Percentiles rank a stretch among this genome's conserved stretches.
These are phyloP conservation scores for Drosophila limbata DNA, from an alignment of 2,888 invertebrate genomes.

Conservation along the genomic window DNA sequence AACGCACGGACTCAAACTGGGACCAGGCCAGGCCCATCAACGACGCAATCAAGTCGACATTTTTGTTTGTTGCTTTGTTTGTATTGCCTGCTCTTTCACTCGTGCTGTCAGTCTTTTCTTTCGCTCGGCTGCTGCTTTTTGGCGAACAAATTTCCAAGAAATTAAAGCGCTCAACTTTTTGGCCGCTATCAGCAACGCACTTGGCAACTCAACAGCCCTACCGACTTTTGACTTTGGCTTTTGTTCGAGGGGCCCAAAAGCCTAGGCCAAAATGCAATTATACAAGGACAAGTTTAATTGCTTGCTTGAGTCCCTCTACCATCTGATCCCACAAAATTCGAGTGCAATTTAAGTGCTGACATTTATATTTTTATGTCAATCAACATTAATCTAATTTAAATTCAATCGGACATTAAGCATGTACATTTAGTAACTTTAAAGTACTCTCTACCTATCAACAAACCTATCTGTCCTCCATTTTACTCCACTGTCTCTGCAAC, in stretches of 20 bases:
- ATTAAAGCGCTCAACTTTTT: constrained; percentile 77
- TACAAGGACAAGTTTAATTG: constrained; percentile 84
- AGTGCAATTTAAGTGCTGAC: constrained; percentile 54
- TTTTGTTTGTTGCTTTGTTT: constrained; percentile 78
- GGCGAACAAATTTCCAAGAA: constrained; percentile 78
- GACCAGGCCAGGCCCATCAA: constrained; percentile 56
- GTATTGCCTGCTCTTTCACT: constrained; percentile 37
- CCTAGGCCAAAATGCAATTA: constrained; percentile 82
- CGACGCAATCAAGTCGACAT: constrained; percentile 79
- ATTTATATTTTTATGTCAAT: constrained; percentile 45
- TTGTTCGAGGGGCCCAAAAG: constrained; percentile 39
- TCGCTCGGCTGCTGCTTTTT: constrained; percentile 18
- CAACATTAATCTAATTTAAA: constrained; percentile 61
- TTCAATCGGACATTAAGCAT: constrained; percentile 63
- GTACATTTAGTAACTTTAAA: neutral
- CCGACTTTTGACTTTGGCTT: constrained; percentile 69
- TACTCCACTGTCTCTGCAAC: constrained; percentile 15
- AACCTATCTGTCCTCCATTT: neutral
- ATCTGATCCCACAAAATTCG: constrained; percentile 3
- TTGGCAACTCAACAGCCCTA: constrained; percentile 70
- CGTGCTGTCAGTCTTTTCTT: constrained; percentile 4
- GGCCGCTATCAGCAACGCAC: constrained; percentile 76
- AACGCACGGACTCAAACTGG: constrained; percentile 2
- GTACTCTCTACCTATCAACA: neutral
- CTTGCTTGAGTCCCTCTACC: constrained; percentile 62